phyloP scores from a whole-genome alignment of 2,113 vertebrate species.

The Sylvia atricapilla region DNA sequence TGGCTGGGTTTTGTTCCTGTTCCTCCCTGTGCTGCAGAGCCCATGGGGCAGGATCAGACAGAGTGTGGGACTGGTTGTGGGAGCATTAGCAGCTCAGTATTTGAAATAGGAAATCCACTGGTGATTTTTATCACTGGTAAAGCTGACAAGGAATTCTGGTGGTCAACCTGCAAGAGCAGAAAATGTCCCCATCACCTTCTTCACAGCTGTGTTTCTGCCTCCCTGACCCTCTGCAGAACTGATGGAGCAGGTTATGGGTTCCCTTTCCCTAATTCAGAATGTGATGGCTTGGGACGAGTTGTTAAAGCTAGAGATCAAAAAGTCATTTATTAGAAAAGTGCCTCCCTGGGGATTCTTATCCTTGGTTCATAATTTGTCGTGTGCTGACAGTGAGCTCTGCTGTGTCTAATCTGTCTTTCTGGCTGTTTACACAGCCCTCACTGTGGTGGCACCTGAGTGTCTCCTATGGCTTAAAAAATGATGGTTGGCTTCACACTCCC shows the following conservation, averaged over 20 bases:
- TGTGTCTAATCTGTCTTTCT: background rate
- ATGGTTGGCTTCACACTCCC: background rate
- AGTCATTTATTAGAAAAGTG: conserved; percentile 7
- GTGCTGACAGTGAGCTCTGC: background rate
- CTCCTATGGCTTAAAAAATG: background rate
- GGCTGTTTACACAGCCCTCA: background rate
- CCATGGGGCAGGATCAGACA: background rate
- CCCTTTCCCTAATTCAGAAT: background rate
- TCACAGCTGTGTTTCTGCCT: background rate
- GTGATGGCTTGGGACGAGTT: background rate
- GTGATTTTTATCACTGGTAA: background rate
- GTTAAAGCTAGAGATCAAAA: conserved; percentile 23
- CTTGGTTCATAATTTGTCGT: background rate
- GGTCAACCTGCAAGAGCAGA: background rate
- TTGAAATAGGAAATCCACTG: background rate
- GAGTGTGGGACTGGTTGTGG: fast-evolving
- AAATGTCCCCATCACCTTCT: background rate
- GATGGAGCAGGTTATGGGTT: background rate
- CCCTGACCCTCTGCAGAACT: background rate
- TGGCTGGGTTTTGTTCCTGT: background rate
- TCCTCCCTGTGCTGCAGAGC: background rate
- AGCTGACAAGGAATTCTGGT: background rate
- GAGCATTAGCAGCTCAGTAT: fast-evolving
- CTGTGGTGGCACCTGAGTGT: background rate
- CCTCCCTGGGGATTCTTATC: background rate